Evolutionary conservation across 1,140 invertebrate species (phyloP).

Genomic region (Hormaphis cornu): DNA sequence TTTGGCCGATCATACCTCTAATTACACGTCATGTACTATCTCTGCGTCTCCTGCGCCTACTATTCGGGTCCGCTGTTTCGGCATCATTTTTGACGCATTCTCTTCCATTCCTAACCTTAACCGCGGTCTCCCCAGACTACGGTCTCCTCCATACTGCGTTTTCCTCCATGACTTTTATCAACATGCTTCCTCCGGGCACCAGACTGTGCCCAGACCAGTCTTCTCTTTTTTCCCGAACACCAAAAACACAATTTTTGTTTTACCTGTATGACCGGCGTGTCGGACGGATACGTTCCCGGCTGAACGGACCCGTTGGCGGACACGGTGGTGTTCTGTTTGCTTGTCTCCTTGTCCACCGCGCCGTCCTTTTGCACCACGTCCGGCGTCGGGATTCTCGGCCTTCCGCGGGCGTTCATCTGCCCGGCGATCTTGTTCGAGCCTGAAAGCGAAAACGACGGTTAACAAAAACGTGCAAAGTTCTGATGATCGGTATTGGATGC

Average conservation of each 20-base stretch:
- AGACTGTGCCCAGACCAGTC: background rate
- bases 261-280: conserved; percentile 53
- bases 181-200: no score
- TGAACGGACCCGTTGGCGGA: conserved; percentile 52
- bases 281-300: conserved; percentile 49
- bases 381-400: conserved; percentile 74
- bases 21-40: no score
- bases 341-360: conserved; percentile 42
- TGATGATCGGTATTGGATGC: background rate
- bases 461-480: background rate
- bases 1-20: no score
- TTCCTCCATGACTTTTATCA: no score
- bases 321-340: conserved; percentile 45
- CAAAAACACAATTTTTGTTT: background rate
- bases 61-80: background rate
- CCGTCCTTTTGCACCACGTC: conserved; percentile 73
- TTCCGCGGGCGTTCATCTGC: conserved; percentile 57
- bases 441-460: conserved; percentile 34
- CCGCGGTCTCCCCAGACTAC: no score
- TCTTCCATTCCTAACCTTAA: no score
- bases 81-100: no score
- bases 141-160: no score
- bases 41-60: background rate
- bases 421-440: conserved; percentile 51
- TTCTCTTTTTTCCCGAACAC: background rate